A percentile compares a stretch with the other conserved stretches of the same genome.
Conservation (phyloP, 2,888 invertebrate species). For the Apeira syringaria region DNA sequence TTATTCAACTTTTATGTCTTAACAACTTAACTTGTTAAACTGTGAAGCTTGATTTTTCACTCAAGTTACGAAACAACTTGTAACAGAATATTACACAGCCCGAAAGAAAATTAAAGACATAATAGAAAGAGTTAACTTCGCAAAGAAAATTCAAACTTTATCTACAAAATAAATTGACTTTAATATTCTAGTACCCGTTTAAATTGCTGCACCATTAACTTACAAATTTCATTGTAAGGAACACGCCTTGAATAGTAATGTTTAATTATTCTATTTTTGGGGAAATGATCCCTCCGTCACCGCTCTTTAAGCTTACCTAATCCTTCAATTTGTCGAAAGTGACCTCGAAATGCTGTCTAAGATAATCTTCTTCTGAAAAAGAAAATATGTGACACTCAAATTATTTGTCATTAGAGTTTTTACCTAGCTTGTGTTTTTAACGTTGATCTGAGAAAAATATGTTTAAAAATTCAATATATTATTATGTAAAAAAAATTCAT, state of each 20-base stretch:
- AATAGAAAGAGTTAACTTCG: conserved; percentile 22
- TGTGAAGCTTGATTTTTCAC: no score
- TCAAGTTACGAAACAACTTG: background rate
- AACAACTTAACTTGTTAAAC: no score
- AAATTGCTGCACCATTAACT: conserved; percentile 21
- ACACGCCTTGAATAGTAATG: conserved; percentile 20
- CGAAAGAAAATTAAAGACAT: conserved; percentile 23
- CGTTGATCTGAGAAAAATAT: no score
- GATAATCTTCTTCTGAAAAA: no score
- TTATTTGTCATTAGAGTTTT: no score
- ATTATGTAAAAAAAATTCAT: no score
- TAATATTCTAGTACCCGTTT: conserved; percentile 21
- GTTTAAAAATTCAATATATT: no score
- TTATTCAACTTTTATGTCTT: no score
- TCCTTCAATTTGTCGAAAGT: no score
- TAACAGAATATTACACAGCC: conserved; percentile 4
- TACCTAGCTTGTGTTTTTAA: no score
- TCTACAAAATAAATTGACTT: conserved; percentile 30
- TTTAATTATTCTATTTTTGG: conserved; percentile 13
- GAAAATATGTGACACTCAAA: no score
- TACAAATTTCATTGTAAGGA: conserved; percentile 18
- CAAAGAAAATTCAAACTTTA: conserved; percentile 28
- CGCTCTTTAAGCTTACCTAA: background rate
- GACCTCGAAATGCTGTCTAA: no score
- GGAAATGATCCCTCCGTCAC: background rate